phyloP scores from a whole-genome alignment of 2,113 vertebrate species.

The Rhabdomys dilectus region DNA sequence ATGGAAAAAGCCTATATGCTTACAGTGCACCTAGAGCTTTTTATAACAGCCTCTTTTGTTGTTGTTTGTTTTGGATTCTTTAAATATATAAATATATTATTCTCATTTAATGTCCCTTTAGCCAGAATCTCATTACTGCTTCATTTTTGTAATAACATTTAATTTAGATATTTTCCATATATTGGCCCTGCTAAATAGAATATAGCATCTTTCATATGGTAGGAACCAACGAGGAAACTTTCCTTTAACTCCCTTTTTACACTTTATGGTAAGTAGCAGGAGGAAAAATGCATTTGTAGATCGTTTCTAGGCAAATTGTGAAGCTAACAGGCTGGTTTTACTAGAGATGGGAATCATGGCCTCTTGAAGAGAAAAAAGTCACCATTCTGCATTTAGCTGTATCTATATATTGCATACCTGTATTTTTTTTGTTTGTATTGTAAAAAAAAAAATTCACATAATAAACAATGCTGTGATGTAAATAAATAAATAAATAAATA shows the following conservation, averaged over 20 bases:
- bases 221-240: conserved; percentile 89
- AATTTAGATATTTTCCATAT: conserved; percentile 94
- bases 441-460: conserved; percentile 99
- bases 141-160: conserved; percentile 95
- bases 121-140: conserved; percentile 93
- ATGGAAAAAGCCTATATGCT: conserved; percentile 89
- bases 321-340: conserved; percentile 90
- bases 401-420: conserved; percentile 97
- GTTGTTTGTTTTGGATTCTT: conserved; percentile 88
- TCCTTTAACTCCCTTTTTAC: conserved; percentile 91
- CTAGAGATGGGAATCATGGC: conserved; percentile 91
- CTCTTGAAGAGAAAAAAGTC: conserved; percentile 88
- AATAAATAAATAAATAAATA: too few relatives aligned
- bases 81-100: conserved; percentile 87
- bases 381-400: conserved; percentile 93
- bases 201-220: conserved; percentile 91
- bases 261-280: conserved; percentile 91
- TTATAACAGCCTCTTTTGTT: conserved; percentile 86
- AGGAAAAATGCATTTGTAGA: conserved; percentile 88
- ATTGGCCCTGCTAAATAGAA: conserved; percentile 94
- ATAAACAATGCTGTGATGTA: conserved; percentile 99
- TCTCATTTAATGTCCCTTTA: conserved; percentile 94
- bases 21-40: conserved; percentile 92
- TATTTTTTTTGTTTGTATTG: conserved; percentile 99
- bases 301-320: conserved; percentile 90